Percentiles rank a stretch among this genome's conserved stretches.
Evolutionary conservation across 2,113 vertebrate species (phyloP).

Genomic region (sheep (Ovis aries)): ARS-UI_Ramb_v3.0 NC_056056.1:22375001-22375500

Average conservation of each 20-base stretch:
- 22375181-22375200: too few species aligned
- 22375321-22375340: background rate
- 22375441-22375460: background rate
- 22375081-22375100: too few species aligned
- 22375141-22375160: too few species aligned
- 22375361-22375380: background rate
- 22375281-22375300: background rate
- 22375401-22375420: background rate
- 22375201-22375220: too few species aligned
- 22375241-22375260: background rate
- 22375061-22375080: too few species aligned
- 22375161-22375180: too few species aligned
- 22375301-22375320: background rate
- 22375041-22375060: too few species aligned
- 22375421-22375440: background rate
- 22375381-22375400: background rate
- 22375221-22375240: too few species aligned
- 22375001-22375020: too few species aligned
- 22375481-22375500: background rate
- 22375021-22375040: too few species aligned
- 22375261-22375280: background rate
- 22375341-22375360: background rate
- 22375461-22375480: background rate
- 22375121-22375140: too few species aligned
- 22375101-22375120: too few species aligned